Base-by-base conservation (phyloP, 2,888 invertebrate genomes). In the Linhomoeus sp. region DNA sequence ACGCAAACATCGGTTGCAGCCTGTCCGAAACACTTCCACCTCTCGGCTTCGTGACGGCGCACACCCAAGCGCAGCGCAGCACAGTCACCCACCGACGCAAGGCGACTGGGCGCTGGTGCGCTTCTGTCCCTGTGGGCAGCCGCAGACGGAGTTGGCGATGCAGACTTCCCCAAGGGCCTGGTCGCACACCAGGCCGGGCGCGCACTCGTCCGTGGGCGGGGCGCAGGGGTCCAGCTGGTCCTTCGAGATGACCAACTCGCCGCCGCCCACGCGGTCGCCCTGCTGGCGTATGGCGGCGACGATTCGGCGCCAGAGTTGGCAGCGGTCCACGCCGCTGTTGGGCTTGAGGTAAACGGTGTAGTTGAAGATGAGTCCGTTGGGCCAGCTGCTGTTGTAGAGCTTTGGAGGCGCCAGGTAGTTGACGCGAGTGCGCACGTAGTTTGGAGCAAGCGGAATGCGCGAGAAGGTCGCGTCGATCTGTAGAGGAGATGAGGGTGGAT, bases 341-440 rank as follows among this genome's bases (percentile, higher is more conserved):
- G 12, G 25, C 2, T 22, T 41, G 23, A 25, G 14, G 20, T 7
- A 17, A 15, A 49, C 39, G 5, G 50, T 49, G 37, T 49, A 62
- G 48, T 63, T 60, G 52, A 63, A 56, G 41, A 63, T 50, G 17
- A 63, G 51, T 23, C 63, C 63, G 50, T 62, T 55, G 39, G 53
- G 52, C 61, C 61, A 63, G 1, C 56, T 55, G 51, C 57, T 57
- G 53, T 63, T 63, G 44, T 60, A 55, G 1, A 59, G 59, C 53
- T 59, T 57, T 23, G 63, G 63, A 47, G 64, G 63, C 17, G 58
- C 58, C 47, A 63, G 58, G 49, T 55, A 62, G 39, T 54, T 51
- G 23, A 60, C 58, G 45, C 58, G 51, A 23, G 58, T 57, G 50
- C 52, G 55, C 19, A 62, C 57, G 48, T 58, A 63, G 23, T 58